phyloP scores from a whole-genome alignment of 2,888 invertebrate species.

The Acrobasis consociella region DNA sequence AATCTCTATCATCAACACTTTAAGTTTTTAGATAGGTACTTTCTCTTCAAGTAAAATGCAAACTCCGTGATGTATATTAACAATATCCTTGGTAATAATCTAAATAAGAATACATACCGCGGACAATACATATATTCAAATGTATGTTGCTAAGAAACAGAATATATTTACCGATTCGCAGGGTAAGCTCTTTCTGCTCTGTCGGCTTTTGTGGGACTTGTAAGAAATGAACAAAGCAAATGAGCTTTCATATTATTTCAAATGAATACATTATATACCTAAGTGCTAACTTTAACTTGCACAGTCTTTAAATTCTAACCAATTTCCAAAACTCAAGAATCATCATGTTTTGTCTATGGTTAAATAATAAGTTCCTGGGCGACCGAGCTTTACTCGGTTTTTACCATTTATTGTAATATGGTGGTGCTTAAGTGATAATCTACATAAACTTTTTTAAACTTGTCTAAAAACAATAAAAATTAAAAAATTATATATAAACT shows the following conservation, averaged over 20 bases:
- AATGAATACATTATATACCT: background rate
- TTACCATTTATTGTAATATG: too few relatives aligned
- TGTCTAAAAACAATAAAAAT: too few relatives aligned
- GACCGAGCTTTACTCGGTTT: too few relatives aligned
- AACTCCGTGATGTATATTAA: background rate
- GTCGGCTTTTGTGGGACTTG: constrained; percentile 11
- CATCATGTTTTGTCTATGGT: too few relatives aligned
- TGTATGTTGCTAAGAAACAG: constrained; percentile 9
- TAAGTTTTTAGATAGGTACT: too few relatives aligned
- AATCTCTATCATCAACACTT: too few relatives aligned
- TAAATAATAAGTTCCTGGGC: too few relatives aligned
- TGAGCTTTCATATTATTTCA: constrained; percentile 4
- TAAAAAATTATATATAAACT: too few relatives aligned
- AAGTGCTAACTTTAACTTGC: background rate
- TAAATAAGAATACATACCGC: constrained; percentile 8
- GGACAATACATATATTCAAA: background rate
- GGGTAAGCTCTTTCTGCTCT: constrained; percentile 6
- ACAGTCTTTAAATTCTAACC: background rate
- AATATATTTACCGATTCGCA: background rate
- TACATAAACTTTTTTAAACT: too few relatives aligned
- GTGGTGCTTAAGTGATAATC: too few relatives aligned
- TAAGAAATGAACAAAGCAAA: constrained; percentile 12
- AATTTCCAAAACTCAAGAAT: too few relatives aligned
- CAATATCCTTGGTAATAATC: background rate
- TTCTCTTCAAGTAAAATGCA: too few relatives aligned